Base-by-base conservation (phyloP, 1,140 invertebrate species). In the Drosophila setifemur region DNA sequence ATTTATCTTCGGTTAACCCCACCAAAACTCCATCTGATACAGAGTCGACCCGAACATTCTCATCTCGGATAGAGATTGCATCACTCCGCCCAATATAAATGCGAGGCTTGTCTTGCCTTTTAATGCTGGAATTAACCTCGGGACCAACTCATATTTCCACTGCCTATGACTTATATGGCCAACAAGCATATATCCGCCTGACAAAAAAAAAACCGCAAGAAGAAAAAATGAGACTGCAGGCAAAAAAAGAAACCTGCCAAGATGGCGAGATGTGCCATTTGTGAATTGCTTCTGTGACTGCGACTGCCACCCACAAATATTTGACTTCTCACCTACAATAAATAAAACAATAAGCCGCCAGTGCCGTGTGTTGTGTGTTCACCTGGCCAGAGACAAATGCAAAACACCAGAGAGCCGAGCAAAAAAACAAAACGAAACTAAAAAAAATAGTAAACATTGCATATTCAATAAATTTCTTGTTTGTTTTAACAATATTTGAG, bases 391-490 rank as follows among this genome's bases (percentile, higher is more conserved):
- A 81, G 57, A 82, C 76, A 69, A 83, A 83, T 78, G 74, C 79
- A 85, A 83, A 83, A 44, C 66, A 69, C 26, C 44, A n/a, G 14
- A 31, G 26, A 45, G 12, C 33, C 12, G 6, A 14, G 12, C 33
- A 6, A 16, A 4, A 37, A 37, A 14, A 37, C n/a, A 45, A 19
- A 19, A 61, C 7, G 25, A 23, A 23, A 28, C 28, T 7, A 21
- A 21, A 16, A 47, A 40, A 50, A 55, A 43, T 45, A 48, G 40
- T 12, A 50, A 68, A 79, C 74, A 63, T 85, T 83, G 79, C 79
- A 83, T 83, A 83, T 83, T 83, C 79, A 83, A 83, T 83, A 83
- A 83, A 83, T 83, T 83, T 83, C 79, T 83, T 83, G 79, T 83
- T 83, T 83, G 79, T 83, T 83, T 83, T 83, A 83, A 85, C 79